Percentiles rank a stretch among this genome's conserved stretches.
Evolutionary conservation across 2,797 vertebrate genomes (phyloP).

Genomic region (Apogon hyalosoma): DNA sequence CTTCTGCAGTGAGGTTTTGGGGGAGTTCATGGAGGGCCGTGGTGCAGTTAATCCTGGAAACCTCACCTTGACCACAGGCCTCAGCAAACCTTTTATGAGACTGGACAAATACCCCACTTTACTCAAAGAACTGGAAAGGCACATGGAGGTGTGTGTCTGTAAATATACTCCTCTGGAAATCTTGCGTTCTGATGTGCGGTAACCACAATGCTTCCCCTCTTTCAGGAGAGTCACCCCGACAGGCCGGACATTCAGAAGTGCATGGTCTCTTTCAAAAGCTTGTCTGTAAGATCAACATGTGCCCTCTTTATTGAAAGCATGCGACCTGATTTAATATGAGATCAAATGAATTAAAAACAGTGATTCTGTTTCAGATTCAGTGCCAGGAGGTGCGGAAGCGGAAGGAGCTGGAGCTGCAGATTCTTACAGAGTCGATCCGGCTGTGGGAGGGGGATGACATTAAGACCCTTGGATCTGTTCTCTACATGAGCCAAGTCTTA

Average conservation of each 20-base stretch:
- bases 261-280: conserved; percentile 94
- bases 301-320: conserved; percentile 7
- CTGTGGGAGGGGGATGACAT: conserved; percentile 98
- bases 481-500: conserved; percentile 97
- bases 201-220: conserved; percentile 8
- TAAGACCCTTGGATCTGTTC: conserved; percentile 90
- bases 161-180: not conserved
- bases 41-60: conserved; percentile 94
- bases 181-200: not conserved
- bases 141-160: conserved; percentile 91
- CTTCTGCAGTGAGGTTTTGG: conserved; percentile 90
- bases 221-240: conserved; percentile 93
- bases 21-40: conserved; percentile 96
- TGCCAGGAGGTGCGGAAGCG: conserved; percentile 97
- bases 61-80: conserved; percentile 94
- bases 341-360: not conserved
- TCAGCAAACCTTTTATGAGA: conserved; percentile 98
- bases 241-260: conserved; percentile 95
- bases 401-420: conserved; percentile 97
- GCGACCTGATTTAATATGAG: not conserved
- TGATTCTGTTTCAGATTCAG: conserved; percentile 84
- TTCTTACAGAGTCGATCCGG: conserved; percentile 94
- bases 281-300: conserved; percentile 88
- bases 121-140: conserved; percentile 97
- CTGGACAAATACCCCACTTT: conserved; percentile 97